phyloP scores from a whole-genome alignment of 2,797 vertebrate species.

The Acipenser transmontanus region DNA sequence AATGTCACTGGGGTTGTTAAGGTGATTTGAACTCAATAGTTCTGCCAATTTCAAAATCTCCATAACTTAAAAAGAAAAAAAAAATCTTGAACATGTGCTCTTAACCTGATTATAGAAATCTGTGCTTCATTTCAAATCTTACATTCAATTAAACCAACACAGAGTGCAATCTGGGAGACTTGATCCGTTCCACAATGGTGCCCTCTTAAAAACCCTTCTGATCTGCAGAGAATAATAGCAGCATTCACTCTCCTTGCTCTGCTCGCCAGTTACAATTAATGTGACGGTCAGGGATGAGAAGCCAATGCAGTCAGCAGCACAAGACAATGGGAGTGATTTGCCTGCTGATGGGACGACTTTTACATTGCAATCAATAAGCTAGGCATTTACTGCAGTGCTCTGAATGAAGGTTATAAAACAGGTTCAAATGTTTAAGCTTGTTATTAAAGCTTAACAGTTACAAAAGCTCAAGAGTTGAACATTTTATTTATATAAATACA shows the following conservation, averaged over 20 bases:
- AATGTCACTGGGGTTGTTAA: no score
- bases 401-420: neutral
- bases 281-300: neutral
- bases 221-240: neutral
- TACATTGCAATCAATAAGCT: constrained; percentile 1
- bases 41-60: no score
- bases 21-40: no score
- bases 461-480: neutral
- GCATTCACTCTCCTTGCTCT: neutral
- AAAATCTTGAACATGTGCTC: no score
- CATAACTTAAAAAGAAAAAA: no score
- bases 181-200: neutral
- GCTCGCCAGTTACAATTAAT: neutral
- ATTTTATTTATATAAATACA: no score
- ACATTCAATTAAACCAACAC: neutral
- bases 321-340: neutral
- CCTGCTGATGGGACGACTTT: neutral
- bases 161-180: neutral
- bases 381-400: neutral
- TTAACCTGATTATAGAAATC: no score
- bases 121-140: no score
- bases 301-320: neutral
- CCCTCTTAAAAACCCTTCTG: neutral
- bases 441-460: neutral
- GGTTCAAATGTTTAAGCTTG: neutral